Percentiles rank a stretch among this genome's conserved stretches.
Conservation (phyloP, 2,888 invertebrate genomes). For the Eristalis tenax region DNA sequence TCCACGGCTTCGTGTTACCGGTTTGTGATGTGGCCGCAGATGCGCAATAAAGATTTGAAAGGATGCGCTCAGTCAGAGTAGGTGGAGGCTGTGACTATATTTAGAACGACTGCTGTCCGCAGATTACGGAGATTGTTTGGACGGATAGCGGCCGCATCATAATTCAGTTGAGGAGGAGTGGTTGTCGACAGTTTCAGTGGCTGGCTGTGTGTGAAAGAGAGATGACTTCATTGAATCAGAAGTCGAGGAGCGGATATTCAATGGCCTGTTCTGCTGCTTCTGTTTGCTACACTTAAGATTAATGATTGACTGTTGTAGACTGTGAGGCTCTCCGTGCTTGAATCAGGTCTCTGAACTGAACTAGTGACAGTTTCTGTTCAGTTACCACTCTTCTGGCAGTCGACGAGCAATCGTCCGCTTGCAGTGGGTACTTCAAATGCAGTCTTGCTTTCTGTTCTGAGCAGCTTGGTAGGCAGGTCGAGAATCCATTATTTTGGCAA, state of each 20-base stretch:
- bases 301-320: background rate
- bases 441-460: no score
- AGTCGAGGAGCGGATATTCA: background rate
- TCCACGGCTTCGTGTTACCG: background rate
- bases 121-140: background rate
- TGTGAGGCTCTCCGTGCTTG: background rate
- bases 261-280: background rate
- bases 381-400: no score
- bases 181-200: background rate
- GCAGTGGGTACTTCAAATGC: no score
- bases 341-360: no score
- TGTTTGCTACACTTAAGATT: background rate
- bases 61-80: background rate
- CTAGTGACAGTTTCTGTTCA: no score
- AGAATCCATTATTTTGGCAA: no score
- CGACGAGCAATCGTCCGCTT: no score
- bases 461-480: no score
- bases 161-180: background rate
- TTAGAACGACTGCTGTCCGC: background rate
- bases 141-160: background rate
- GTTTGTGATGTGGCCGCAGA: background rate
- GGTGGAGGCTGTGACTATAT: background rate
- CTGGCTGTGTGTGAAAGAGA: background rate
- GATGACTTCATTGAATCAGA: background rate
- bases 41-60: background rate